phyloP scores from a whole-genome alignment of 2,113 vertebrate species.

The Oostethus manadensis region DNA sequence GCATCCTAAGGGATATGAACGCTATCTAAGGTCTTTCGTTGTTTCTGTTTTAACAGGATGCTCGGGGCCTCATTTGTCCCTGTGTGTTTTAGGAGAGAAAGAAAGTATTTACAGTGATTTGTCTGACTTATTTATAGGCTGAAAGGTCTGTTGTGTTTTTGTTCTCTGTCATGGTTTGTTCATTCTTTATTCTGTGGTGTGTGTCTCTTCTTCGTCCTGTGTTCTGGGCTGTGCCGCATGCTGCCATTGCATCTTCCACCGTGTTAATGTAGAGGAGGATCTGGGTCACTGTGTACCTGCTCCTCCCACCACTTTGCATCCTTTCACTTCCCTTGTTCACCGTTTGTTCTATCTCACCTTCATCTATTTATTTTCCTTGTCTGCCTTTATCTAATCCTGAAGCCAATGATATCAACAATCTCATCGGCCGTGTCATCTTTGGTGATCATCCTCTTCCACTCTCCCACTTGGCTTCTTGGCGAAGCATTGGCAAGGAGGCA shows the following conservation, averaged over 20 bases:
- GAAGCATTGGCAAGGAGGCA: slow-evolving; percentile 50
- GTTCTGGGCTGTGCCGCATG: background rate
- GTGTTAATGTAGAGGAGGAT: slow-evolving; percentile 48
- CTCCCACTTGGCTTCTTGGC: slow-evolving; percentile 38
- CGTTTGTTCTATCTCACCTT: slow-evolving; percentile 23
- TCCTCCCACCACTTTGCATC: slow-evolving; percentile 47
- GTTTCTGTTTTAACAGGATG: slow-evolving; percentile 52
- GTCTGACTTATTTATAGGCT: background rate
- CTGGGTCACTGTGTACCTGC: slow-evolving; percentile 60
- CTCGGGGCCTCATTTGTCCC: slow-evolving; percentile 56
- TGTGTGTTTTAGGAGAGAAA: slow-evolving; percentile 38
- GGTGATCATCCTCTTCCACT: slow-evolving; percentile 22
- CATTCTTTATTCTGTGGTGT: slow-evolving; percentile 15
- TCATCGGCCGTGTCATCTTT: slow-evolving; percentile 26
- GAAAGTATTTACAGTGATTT: slow-evolving; percentile 11
- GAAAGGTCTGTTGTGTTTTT: slow-evolving; percentile 12
- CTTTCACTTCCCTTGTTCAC: slow-evolving; percentile 23
- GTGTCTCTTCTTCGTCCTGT: slow-evolving; percentile 20
- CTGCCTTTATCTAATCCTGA: slow-evolving; percentile 39
- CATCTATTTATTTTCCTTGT: slow-evolving; percentile 23
- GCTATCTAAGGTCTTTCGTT: slow-evolving; percentile 24
- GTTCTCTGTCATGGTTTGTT: slow-evolving; percentile 1
- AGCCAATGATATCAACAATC: slow-evolving; percentile 33
- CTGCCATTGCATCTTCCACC: slow-evolving; percentile 23
- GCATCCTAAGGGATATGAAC: slow-evolving; percentile 35